Percentiles rank a stretch among this genome's conserved stretches.
phyloP scores from a whole-genome alignment of 1,140 invertebrate genomes.

The Choristoneura fumiferana region DNA sequence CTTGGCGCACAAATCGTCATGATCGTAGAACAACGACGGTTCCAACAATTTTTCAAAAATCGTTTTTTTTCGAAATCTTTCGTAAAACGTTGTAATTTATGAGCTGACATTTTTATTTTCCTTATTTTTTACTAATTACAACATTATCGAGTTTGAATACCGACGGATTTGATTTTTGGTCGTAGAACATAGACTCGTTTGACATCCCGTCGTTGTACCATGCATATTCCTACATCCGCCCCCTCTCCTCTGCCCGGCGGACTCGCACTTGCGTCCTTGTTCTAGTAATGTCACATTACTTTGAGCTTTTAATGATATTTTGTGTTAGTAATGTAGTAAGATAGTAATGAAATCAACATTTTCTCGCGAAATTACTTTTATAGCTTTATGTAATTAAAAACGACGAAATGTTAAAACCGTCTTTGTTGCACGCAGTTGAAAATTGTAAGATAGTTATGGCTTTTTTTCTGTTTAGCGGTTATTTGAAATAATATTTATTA shows the following conservation, averaged over 20 bases:
- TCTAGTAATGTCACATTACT: neutral
- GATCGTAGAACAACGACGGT: neutral
- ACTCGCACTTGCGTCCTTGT: neutral
- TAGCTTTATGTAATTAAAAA: no score
- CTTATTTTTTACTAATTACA: neutral
- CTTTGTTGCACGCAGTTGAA: no score
- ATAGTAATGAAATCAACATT: neutral
- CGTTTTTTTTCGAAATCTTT: neutral
- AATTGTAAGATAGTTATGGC: no score
- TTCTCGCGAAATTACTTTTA: no score
- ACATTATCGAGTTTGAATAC: neutral
- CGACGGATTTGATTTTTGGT: neutral
- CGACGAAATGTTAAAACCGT: no score
- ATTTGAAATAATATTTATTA: no score
- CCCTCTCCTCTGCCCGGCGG: neutral
- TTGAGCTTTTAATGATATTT: neutral
- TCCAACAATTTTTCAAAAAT: neutral
- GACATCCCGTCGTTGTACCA: neutral
- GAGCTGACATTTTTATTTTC: neutral
- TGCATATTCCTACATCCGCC: neutral
- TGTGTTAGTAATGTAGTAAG: neutral
- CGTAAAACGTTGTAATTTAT: neutral
- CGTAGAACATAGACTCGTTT: neutral
- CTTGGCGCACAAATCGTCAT: no score
- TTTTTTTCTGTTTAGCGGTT: no score